These are phyloP conservation scores for Catharus ustulatus DNA, from an alignment of 2,797 vertebrate species.

Conservation along the genomic window DNA sequence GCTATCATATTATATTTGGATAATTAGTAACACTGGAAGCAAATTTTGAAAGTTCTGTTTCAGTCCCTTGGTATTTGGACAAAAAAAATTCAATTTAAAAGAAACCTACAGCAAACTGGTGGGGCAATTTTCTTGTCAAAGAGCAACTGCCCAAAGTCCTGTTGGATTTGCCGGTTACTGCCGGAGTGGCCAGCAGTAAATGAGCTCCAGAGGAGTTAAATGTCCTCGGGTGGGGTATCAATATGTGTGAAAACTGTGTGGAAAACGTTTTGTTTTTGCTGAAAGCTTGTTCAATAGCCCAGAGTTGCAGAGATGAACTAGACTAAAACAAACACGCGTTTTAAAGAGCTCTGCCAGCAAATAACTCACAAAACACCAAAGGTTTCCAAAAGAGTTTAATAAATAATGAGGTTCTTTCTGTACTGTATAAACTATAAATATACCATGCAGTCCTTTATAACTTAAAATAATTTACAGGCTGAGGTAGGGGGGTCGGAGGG, in stretches of 20 bases:
- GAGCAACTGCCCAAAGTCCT: conserved; percentile 83
- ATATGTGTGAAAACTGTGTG: neutral
- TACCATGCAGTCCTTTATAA: conserved; percentile 91
- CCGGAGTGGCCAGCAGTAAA: conserved; percentile 64
- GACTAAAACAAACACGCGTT: neutral
- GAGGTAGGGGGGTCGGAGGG: conserved; percentile 84
- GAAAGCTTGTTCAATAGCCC: neutral
- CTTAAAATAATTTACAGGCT: conserved; percentile 95
- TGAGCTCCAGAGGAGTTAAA: conserved; percentile 64
- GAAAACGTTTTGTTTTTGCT: neutral
- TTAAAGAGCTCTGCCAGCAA: neutral
- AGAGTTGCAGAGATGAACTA: neutral
- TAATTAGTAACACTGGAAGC: neutral
- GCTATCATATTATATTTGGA: too few species aligned
- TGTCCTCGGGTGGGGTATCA: conserved; percentile 59
- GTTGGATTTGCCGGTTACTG: conserved; percentile 54
- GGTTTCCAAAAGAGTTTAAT: conserved; percentile 92
- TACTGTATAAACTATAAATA: conserved; percentile 99
- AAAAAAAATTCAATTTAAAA: neutral
- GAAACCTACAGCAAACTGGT: neutral
- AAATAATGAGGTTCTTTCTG: conserved; percentile 92
- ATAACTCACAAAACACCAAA: conserved; percentile 32
- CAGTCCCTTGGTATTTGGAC: neutral
- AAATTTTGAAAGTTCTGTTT: neutral
- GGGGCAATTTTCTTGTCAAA: neutral